Evolutionary conservation across 1,140 invertebrate species (phyloP).

Genomic region (Scaptomyza graminum): DNA sequence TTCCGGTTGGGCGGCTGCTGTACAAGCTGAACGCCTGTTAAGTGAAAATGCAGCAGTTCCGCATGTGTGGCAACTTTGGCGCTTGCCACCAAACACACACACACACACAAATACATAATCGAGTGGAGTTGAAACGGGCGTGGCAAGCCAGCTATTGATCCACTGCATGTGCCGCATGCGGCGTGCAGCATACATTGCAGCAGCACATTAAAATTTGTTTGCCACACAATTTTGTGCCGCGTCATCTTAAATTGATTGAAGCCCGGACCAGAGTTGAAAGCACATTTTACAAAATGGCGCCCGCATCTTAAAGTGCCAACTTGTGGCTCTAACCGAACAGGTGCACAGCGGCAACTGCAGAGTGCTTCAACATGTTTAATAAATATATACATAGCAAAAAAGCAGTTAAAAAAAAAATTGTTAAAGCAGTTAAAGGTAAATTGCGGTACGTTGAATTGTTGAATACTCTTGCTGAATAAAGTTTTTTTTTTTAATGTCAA

Average conservation of each 20-base stretch:
- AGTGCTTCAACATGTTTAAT: not conserved
- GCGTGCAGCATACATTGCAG: conserved; percentile 42
- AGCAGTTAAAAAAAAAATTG: not conserved
- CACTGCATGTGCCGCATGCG: conserved; percentile 67
- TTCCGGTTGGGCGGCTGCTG: conserved; percentile 65
- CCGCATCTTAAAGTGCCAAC: conserved; percentile 81
- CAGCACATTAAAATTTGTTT: conserved; percentile 9
- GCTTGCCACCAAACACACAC: not conserved
- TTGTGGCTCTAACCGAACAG: conserved; percentile 72
- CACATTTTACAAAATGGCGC: conserved; percentile 72
- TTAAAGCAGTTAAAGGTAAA: not conserved
- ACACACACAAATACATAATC: not conserved
- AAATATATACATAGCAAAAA: not conserved
- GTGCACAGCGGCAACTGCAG: conserved; percentile 45
- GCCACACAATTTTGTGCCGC: not conserved
- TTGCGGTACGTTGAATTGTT: too few species aligned
- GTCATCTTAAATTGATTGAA: conserved; percentile 52
- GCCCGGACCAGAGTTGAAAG: conserved; percentile 36
- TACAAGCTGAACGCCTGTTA: conserved; percentile 61
- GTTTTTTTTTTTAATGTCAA: too few species aligned
- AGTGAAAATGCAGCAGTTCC: conserved; percentile 82
- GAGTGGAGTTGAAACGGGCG: conserved; percentile 49
- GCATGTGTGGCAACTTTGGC: conserved; percentile 71
- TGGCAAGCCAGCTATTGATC: conserved; percentile 76
- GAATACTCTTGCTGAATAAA: too few species aligned